Evolutionary conservation across 2,113 vertebrate species (phyloP).

Genomic region (Protobothrops flavoviridis): DNA sequence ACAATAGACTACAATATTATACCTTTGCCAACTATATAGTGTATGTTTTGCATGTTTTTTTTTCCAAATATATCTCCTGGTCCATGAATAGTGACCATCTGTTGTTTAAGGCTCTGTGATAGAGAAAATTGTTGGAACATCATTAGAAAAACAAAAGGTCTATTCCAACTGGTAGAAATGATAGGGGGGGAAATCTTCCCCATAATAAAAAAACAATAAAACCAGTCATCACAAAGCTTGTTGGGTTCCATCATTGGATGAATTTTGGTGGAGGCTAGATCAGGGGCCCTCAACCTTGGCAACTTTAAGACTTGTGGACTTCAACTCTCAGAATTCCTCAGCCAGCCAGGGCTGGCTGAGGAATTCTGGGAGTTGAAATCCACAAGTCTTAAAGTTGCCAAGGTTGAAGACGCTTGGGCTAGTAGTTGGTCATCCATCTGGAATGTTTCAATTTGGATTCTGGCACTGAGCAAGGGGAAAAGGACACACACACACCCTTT

Average conservation of each 20-base stretch:
- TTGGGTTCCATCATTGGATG: not conserved
- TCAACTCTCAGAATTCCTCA: no score
- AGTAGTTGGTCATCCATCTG: not conserved
- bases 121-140: not conserved
- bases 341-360: no score
- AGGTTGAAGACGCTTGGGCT: no score
- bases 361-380: no score
- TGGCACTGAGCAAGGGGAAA: not conserved
- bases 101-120: not conserved
- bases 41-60: not conserved
- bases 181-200: not conserved
- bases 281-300: no score
- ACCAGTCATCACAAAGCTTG: not conserved
- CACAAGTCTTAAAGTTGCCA: no score
- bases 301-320: no score
- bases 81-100: not conserved
- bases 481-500: no score
- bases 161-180: not conserved
- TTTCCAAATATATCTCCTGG: not conserved
- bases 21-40: not conserved
- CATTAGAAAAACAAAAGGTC: not conserved
- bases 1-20: not conserved
- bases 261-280: not conserved
- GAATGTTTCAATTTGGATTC: not conserved
- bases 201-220: not conserved